Evolutionary conservation across 2,113 vertebrate genomes (phyloP), one percentile per base, ranked within the genome.

Genomic region (Bambusicola thoracicus): DNA sequence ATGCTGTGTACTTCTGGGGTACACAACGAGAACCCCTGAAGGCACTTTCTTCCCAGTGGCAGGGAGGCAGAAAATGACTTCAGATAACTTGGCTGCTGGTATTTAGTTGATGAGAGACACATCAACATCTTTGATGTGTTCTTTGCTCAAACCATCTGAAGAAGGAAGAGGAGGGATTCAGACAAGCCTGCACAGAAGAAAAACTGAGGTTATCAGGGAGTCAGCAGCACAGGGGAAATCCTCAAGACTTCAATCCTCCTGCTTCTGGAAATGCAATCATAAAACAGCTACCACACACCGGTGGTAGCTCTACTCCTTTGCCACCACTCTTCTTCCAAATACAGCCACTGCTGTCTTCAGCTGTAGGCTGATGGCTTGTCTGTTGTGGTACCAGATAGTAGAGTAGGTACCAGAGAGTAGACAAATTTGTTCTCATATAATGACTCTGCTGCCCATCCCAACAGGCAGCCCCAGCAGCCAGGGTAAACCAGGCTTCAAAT

Each of bases 91-190:
- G 38, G 49, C 55, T 96, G 65, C 65, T 78, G 82, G 73, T 70
- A 73, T 87, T 87, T 25, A 70, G 63, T 15, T 84, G 80, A 87
- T 83, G 93, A 88, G 90, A 95, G 82, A 67, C 2, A 0, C 34
- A 34, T 59, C 85, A 88, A 9, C 25, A 41, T 41, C 92, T 96
- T 94, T 94, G 93, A 96, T 93, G 94, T 93, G 61, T 70, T 91
- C 65, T 88, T 59, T 85, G 18, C 59, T 85, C 55, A 73, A 62
- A 89, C 72, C 76, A 34, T 62, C 82, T 94, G 82, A 83, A 74
- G 85, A 82, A 92, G 61, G 88, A 38, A 46, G 92, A 46, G 92
- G 68, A 95, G 61, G 80, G 29, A 83, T 88, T 55, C 65, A 85
- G 85, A 65, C 55, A 83, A 58, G 55, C 38, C 58, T 78, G 49